Conservation (phyloP, 1,140 invertebrate species). For the Eufriesea mexicana region DNA sequence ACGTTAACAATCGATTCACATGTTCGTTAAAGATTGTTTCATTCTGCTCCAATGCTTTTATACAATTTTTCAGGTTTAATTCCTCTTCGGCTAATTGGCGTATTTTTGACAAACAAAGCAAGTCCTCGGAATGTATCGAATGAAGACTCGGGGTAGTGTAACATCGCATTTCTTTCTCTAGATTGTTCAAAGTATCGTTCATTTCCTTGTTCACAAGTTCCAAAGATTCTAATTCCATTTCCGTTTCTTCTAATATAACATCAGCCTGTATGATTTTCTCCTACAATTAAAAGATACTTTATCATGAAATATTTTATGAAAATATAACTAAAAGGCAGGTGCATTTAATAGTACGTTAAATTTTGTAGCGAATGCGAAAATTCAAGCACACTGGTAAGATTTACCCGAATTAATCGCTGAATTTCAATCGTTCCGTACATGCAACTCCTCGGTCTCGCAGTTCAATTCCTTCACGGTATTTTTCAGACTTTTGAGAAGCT, state of each 20-base stretch:
- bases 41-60: constrained; percentile 71
- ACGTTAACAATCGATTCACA: constrained; percentile 61
- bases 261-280: constrained; percentile 77
- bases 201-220: constrained; percentile 71
- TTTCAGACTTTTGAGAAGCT: constrained; percentile 63
- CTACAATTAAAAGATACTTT: constrained; percentile 47
- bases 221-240: constrained; percentile 71
- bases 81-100: constrained; percentile 73
- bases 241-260: constrained; percentile 73
- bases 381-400: constrained; percentile 55
- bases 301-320: not conserved
- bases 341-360: not conserved
- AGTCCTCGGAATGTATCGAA: constrained; percentile 74
- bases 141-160: constrained; percentile 65
- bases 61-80: constrained; percentile 69
- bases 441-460: constrained; percentile 73
- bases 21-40: constrained; percentile 70
- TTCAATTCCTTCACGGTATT: constrained; percentile 61
- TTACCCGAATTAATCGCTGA: constrained; percentile 67
- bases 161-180: constrained; percentile 65
- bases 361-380: not conserved
- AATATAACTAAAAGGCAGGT: not conserved
- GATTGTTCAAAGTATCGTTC: constrained; percentile 52
- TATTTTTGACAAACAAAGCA: constrained; percentile 72
- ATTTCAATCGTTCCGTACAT: constrained; percentile 76